Percentiles rank a stretch among this genome's conserved stretches.
Evolutionary conservation across 2,113 vertebrate species (phyloP).

Genomic region (Chlorodrepanis virens): DNA sequence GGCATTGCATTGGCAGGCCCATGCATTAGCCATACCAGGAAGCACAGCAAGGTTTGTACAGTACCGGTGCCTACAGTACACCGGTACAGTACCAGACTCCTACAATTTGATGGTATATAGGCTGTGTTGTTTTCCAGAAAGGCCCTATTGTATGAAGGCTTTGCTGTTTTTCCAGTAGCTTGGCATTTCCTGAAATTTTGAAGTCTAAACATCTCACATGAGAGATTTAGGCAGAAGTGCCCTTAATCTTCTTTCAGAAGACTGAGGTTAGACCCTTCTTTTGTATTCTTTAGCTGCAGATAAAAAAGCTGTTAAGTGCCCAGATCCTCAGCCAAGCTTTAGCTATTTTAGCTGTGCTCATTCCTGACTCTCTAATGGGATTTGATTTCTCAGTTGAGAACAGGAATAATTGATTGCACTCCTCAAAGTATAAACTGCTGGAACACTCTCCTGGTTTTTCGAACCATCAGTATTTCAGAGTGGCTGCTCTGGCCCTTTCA

Average conservation of each 20-base stretch:
- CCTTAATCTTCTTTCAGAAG: background rate
- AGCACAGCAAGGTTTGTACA: background rate
- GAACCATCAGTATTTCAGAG: background rate
- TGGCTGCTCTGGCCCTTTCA: background rate
- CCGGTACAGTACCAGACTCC: too few relatives aligned
- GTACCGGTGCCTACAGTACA: background rate
- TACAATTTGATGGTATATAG: background rate
- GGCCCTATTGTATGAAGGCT: background rate
- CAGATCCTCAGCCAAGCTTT: background rate
- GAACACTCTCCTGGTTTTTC: background rate
- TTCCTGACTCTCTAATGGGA: background rate
- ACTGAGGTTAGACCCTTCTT: background rate
- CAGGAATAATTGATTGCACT: background rate
- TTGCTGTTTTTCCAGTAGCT: background rate
- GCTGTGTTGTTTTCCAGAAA: background rate
- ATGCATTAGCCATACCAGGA: background rate
- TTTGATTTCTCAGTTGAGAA: background rate
- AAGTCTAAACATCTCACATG: background rate
- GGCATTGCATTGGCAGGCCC: background rate
- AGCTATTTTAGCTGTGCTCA: background rate
- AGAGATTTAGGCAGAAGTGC: background rate
- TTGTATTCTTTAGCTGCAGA: background rate
- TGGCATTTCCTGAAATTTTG: background rate
- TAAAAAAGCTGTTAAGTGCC: background rate
- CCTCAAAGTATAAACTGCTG: background rate